Evolutionary conservation across 2,888 invertebrate species (phyloP).

Genomic region (Hirtodrosophila alboralis): DNA sequence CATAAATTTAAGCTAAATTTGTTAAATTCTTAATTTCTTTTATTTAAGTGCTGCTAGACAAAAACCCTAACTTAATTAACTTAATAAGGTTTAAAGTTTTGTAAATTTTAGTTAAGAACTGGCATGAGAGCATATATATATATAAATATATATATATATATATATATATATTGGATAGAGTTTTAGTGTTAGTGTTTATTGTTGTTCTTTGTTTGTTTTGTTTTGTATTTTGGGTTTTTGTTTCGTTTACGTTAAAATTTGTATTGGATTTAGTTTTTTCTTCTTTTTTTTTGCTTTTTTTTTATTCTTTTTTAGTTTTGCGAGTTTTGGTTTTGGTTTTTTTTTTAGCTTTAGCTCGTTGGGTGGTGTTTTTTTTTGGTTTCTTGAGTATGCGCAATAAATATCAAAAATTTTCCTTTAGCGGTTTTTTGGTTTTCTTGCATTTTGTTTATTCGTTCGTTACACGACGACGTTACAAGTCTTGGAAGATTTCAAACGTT

Average conservation of each 20-base stretch:
- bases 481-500: conserved; percentile 23
- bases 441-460: neutral
- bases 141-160: conserved; percentile 4
- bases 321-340: conserved; percentile 36
- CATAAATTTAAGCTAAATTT: conserved; percentile 38
- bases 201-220: conserved; percentile 18
- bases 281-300: conserved; percentile 33
- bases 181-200: conserved; percentile 15
- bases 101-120: conserved; percentile 7
- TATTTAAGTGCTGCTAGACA: conserved; percentile 19
- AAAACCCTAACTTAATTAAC: conserved; percentile 33
- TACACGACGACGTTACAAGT: conserved; percentile 34
- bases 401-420: conserved; percentile 11
- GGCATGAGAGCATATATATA: conserved; percentile 1
- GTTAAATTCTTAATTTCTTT: conserved; percentile 5
- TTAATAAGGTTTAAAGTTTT: conserved; percentile 11
- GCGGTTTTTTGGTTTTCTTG: neutral
- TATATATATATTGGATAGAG: conserved; percentile 1
- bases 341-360: conserved; percentile 18
- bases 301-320: conserved; percentile 27
- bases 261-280: conserved; percentile 26
- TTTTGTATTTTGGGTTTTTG: conserved; percentile 20
- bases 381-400: conserved; percentile 17
- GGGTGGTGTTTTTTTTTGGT: conserved; percentile 14
- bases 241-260: conserved; percentile 42